A percentile compares a stretch with the other conserved stretches of the same genome.
Conservation (phyloP, 1,140 invertebrate species). For the Phymastichus coffea region DNA sequence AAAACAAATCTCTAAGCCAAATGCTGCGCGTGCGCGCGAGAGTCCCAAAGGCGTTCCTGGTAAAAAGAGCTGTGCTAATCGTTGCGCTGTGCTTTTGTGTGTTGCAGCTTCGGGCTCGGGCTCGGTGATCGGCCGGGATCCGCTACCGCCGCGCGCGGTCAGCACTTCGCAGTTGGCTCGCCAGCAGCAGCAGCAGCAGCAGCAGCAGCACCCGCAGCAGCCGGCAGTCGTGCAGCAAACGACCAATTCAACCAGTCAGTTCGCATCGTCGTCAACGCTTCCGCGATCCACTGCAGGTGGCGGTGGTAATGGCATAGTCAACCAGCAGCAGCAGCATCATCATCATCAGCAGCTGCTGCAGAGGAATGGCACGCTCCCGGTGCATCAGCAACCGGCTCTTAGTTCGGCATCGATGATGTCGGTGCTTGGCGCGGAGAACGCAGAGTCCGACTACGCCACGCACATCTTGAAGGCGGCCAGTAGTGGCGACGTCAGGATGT, state of each 20-base stretch:
- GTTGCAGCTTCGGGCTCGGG: conserved; percentile 61
- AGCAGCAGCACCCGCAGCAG: conserved; percentile 22
- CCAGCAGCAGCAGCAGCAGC: conserved; percentile 35
- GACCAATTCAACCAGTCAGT: conserved; percentile 17
- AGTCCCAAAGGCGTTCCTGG: too few species aligned
- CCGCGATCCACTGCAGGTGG: conserved; percentile 36
- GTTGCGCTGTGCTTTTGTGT: too few species aligned
- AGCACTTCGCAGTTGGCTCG: conserved; percentile 55
- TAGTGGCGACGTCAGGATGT: conserved; percentile 38
- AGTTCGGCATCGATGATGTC: background rate
- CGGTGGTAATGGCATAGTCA: conserved; percentile 18
- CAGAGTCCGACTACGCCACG: conserved; percentile 13
- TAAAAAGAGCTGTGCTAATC: too few species aligned
- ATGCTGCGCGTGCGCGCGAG: too few species aligned
- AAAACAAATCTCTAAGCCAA: too few species aligned
- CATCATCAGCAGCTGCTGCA: conserved; percentile 27
- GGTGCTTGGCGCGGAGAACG: conserved; percentile 1
- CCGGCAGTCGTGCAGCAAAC: conserved; percentile 37
- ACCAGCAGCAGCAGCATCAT: conserved; percentile 29
- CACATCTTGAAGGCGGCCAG: conserved; percentile 36
- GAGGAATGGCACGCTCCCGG: conserved; percentile 33
- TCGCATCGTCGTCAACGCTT: conserved; percentile 51
- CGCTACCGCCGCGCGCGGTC: conserved; percentile 53
- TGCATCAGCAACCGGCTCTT: conserved; percentile 35
- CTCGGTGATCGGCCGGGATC: conserved; percentile 59